Base-by-base conservation (phyloP, 1,140 invertebrate species). In the Brachionus manjavacas region DNA sequence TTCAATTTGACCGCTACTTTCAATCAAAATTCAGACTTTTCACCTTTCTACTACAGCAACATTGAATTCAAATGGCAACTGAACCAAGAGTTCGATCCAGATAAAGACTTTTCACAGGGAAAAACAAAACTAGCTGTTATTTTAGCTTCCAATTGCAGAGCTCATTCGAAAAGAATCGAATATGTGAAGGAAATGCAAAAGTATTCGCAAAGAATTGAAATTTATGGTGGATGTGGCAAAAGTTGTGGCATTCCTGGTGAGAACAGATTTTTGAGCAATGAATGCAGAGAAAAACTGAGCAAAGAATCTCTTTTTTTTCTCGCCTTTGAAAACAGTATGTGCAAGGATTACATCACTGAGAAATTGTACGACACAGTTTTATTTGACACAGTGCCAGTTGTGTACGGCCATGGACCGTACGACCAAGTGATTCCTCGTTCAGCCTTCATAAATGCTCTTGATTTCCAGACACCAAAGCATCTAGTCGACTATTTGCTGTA, bases 321-420 rank as follows among this genome's bases (percentile, higher is more conserved):
- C 6, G 79, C 87, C 1, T 89, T 89, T 85, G 88, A 89, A 83
- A 89, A 89, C 84, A 87, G 86, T 20, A 87, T 88, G 60, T 89
- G 89, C 84, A 60, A 85, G 60, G 86, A 89, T 64, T 89, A 89
- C 80, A 86, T 88, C n/a, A 89, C 88, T 35, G 89, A 89, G 84
- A 89, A 89, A 85, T 86, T 88, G 60, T 89, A 87, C 46, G 39
- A 64, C 4, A 41, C 41, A 20, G 2, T 83, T 14, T 20, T 31
- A 11, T 46, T 16, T 66, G 41, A 64, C n/a, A n/a, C n/a, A n/a
- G n/a, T n/a, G n/a, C n/a, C n/a, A n/a, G n/a, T n/a, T n/a, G n/a
- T n/a, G n/a, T n/a, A 68, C 64, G 76, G 76, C 25, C 23, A 35
- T 31, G 76, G 76, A 14, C 25, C 25, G 3, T 80, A 80, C 28